Evolutionary conservation across 2,113 vertebrate genomes (phyloP).

Genomic region (Pluvianellus socialis): DNA sequence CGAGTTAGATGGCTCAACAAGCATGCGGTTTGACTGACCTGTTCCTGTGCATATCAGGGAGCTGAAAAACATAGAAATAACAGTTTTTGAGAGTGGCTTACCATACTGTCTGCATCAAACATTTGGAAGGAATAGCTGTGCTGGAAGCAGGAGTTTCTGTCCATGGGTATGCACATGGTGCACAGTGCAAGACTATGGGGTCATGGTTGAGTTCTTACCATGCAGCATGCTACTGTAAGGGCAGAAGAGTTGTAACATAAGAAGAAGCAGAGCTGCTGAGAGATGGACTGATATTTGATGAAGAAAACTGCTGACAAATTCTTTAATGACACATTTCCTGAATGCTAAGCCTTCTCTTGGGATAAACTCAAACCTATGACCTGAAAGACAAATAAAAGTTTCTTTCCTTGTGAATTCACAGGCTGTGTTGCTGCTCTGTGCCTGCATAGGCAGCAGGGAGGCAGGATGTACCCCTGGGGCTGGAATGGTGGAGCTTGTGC

Average conservation of each 20-base stretch:
- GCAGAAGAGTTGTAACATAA: background rate
- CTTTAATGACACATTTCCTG: background rate
- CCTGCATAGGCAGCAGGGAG: background rate
- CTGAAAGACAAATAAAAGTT: background rate
- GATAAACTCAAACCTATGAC: background rate
- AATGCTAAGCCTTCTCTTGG: background rate
- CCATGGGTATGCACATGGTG: rapidly evolving
- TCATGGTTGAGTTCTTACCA: background rate
- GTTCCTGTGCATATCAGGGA: background rate
- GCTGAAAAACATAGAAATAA: background rate
- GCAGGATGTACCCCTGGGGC: background rate
- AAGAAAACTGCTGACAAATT: background rate
- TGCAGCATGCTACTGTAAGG: too few relatives aligned
- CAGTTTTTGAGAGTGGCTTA: background rate
- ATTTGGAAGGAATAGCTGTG: background rate
- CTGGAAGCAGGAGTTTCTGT: background rate
- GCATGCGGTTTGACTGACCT: background rate
- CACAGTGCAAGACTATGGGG: rapidly evolving
- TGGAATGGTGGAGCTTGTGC: background rate
- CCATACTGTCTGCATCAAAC: background rate
- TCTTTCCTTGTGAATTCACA: rapidly evolving
- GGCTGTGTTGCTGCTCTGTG: background rate
- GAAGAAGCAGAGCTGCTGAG: background rate
- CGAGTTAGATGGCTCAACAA: background rate
- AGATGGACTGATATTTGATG: background rate